Conservation (phyloP, 2,888 invertebrate species). For the Petrolisthes cinctipes region DNA sequence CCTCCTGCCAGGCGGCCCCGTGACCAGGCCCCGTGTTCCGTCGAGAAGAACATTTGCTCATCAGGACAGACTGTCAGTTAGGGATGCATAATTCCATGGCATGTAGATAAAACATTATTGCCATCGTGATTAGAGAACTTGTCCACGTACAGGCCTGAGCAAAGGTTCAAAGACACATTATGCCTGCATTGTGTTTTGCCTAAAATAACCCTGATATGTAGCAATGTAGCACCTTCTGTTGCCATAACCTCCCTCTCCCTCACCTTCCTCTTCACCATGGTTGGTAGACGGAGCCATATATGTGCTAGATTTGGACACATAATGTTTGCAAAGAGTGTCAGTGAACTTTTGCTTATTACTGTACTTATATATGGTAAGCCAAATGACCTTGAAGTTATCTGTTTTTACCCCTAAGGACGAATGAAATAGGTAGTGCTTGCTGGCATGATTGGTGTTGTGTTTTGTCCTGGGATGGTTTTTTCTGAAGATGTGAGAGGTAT, state of each 20-base stretch:
- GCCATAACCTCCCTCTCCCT: too few species aligned
- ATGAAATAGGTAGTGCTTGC: conserved; percentile 55
- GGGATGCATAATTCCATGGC: conserved; percentile 54
- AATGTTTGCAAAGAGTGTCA: too few species aligned
- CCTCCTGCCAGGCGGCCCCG: conserved; percentile 56
- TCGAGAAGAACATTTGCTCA: conserved; percentile 61
- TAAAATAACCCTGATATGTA: too few species aligned
- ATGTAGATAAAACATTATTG: conserved; percentile 35
- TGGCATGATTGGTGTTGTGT: conserved; percentile 54
- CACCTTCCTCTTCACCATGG: too few species aligned
- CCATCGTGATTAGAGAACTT: conserved; percentile 51
- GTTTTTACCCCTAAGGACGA: conserved; percentile 49
- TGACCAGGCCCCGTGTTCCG: conserved; percentile 54
- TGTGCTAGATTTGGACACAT: too few species aligned
- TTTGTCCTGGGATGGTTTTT: conserved; percentile 43
- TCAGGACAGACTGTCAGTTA: conserved; percentile 49
- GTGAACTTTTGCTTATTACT: neutral
- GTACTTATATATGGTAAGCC: conserved; percentile 46
- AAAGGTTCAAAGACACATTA: too few species aligned
- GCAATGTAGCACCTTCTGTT: too few species aligned
- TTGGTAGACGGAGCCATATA: too few species aligned
- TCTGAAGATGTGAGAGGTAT: conserved; percentile 49
- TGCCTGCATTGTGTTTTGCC: too few species aligned
- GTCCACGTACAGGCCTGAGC: neutral
- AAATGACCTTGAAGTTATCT: conserved; percentile 42